Evolutionary conservation across 2,113 vertebrate species (phyloP).

Genomic region (Apodemus sylvaticus): DNA sequence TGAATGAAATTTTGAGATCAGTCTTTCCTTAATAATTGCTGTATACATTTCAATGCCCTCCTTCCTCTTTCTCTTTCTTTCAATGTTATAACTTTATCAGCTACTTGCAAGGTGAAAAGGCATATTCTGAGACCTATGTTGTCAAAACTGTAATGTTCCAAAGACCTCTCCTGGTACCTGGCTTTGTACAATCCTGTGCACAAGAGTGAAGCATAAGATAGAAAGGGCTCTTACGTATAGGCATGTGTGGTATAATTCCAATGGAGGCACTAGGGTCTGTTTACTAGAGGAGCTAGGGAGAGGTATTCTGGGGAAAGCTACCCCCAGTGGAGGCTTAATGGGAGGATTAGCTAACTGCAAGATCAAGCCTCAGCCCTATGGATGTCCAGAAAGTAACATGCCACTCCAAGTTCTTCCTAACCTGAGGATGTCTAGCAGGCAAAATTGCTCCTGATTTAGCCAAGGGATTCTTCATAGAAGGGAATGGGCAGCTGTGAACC

Average conservation of each 20-base stretch:
- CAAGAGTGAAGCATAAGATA: not conserved
- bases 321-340: not conserved
- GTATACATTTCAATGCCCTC: not conserved
- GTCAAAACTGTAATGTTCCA: not conserved
- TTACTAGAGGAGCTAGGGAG: not conserved
- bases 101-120: not conserved
- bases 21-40: not conserved
- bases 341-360: not conserved
- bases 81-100: not conserved
- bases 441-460: not conserved
- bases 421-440: not conserved
- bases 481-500: slow-evolving; percentile 13
- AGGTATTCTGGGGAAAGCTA: not conserved
- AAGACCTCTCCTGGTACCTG: not conserved
- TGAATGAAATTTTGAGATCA: not conserved
- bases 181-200: not conserved
- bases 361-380: not conserved
- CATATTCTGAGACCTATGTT: not conserved
- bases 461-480: not conserved
- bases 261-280: fast-evolving
- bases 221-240: not conserved
- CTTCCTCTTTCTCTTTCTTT: not conserved
- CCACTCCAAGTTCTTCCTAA: not conserved
- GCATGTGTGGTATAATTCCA: not conserved
- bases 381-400: not conserved